phyloP scores from a whole-genome alignment of 2,797 vertebrate genomes.

The Eulemur albifrons region DNA sequence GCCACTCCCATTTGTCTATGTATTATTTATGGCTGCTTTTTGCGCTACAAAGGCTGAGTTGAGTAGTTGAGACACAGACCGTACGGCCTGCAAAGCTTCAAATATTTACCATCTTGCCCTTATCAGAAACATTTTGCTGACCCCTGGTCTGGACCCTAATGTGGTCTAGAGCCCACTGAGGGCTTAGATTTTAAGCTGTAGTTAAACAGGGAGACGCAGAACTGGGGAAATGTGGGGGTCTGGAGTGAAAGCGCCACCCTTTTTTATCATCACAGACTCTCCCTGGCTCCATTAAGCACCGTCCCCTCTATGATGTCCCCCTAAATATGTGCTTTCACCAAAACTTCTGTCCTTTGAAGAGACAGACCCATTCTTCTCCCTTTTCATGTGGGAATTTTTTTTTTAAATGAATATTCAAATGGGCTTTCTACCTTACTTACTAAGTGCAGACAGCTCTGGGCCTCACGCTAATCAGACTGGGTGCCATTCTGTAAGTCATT shows the following conservation, averaged over 20 bases:
- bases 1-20: too few species aligned
- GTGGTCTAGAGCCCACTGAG: background rate
- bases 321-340: background rate
- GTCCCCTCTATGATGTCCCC: background rate
- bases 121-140: background rate
- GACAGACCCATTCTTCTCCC: background rate
- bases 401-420: constrained; percentile 29
- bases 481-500: constrained; percentile 71
- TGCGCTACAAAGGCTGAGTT: background rate
- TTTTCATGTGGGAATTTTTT: constrained; percentile 49
- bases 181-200: background rate
- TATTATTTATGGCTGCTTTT: background rate
- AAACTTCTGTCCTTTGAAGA: constrained; percentile 57
- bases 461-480: constrained; percentile 63
- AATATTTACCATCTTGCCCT: background rate
- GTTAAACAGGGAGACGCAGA: background rate
- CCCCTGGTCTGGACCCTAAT: background rate
- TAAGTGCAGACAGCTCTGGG: constrained; percentile 63
- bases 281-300: background rate
- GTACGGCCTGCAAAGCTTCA: background rate
- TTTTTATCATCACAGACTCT: background rate
- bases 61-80: background rate
- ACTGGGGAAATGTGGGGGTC: background rate
- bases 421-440: constrained; percentile 15
- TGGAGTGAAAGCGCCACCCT: background rate